Evolutionary conservation across 2,888 invertebrate species (phyloP), one percentile per base, ranked within the genome.

Genomic region (Dolomedes plantarius): DNA sequence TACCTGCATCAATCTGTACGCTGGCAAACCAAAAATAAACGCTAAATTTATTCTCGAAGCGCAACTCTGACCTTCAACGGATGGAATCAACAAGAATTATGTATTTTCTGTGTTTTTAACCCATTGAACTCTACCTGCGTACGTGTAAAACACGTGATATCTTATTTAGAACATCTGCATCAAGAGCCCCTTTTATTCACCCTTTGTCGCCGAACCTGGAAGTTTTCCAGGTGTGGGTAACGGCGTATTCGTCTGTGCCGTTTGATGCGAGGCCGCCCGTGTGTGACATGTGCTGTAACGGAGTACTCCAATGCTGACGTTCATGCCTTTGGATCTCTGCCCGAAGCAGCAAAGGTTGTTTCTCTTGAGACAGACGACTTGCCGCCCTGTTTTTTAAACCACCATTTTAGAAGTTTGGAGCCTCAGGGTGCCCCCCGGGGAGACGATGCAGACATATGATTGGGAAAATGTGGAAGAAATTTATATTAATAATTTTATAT

Each of bases 141-240:
- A 23, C 23, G 19, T 6, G 23, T 56, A 11, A 6, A 56, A 23
- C 56, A 56, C 56, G 56, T 56, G 56, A 23, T 56, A 2, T 23
- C 56, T 56, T 23, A 56, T 56, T 56, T 56, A 23, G 23, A 56
- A 56, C 56, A 56, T 56, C 56, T 56, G 56, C 56, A 56, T 19
- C 23, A 56, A 23, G 56, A 56, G 1, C 46, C 56, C 5, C 23
- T 56, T 56, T n/a, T n/a, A n/a, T 56, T 46, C 16, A 46, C 46
- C 46, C 16, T 46, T 46, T 46, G 46, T 46, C 46, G 46, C 46
- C 6, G 2, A n/a, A 16, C 56, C 23, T 56, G 56, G 56, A 19
- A 56, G 5, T 23, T 5, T 56, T 56, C 56, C 56, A 56, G 56
- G 23, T 56, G 19, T 3, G 56, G n/a, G n/a, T n/a, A n/a, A n/a